Conservation (phyloP, 1,140 invertebrate genomes). For the Bombus sibiricus region DNA sequence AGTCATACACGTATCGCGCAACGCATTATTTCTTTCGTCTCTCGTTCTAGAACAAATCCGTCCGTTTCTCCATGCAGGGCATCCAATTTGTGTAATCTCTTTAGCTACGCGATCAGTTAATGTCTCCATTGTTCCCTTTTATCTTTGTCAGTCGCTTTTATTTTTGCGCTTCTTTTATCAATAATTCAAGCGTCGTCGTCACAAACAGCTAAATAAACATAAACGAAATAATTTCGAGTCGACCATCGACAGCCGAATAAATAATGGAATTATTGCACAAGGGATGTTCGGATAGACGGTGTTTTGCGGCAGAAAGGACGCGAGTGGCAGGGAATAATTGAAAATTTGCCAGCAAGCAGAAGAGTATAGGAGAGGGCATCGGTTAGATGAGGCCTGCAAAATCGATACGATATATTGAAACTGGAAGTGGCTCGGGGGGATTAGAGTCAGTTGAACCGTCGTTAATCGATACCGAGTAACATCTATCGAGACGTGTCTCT, state of each 20-base stretch:
- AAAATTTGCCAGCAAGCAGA: slow-evolving; percentile 36
- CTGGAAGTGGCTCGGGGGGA: slow-evolving; percentile 63
- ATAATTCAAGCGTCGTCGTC: background rate
- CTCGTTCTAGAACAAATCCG: background rate
- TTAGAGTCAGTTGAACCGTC: slow-evolving; percentile 62
- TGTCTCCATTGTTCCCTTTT: background rate
- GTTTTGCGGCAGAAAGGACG: background rate
- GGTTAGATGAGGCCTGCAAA: slow-evolving; percentile 54
- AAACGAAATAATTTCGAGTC: background rate
- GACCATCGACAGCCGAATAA: background rate
- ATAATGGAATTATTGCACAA: background rate
- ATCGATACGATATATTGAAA: slow-evolving; percentile 62
- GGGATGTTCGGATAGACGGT: background rate
- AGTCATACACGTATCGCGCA: background rate
- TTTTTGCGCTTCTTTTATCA: background rate
- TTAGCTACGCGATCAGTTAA: background rate
- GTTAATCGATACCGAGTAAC: slow-evolving; percentile 67
- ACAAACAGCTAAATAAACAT: background rate
- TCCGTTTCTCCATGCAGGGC: background rate
- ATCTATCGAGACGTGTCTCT: slow-evolving; percentile 66
- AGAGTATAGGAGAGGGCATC: background rate
- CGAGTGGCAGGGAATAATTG: slow-evolving; percentile 32
- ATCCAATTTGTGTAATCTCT: slow-evolving; percentile 4
- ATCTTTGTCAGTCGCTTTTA: background rate
- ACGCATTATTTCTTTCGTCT: too few relatives aligned